phyloP scores from a whole-genome alignment of 2,888 invertebrate species.

The Epirrita christyi region DNA sequence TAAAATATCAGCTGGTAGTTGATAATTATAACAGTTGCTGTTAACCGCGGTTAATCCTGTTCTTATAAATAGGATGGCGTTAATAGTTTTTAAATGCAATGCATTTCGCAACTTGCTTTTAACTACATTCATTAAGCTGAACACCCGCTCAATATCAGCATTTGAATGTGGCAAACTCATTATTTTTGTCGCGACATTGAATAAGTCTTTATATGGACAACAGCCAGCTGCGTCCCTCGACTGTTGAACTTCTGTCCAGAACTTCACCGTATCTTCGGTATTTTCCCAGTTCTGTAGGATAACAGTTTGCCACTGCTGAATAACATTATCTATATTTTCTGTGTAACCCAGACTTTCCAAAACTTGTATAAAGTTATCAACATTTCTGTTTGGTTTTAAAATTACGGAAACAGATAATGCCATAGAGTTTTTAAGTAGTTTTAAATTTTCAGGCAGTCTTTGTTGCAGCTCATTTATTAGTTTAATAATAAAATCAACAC shows the following conservation, averaged over 20 bases:
- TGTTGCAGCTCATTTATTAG: slow-evolving; percentile 26
- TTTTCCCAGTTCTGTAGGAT: slow-evolving; percentile 29
- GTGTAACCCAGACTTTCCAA: slow-evolving; percentile 28
- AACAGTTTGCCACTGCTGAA: slow-evolving; percentile 34
- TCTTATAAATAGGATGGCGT: slow-evolving; percentile 27
- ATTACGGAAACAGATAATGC: slow-evolving; percentile 27
- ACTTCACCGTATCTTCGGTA: slow-evolving; percentile 27
- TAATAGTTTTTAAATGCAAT: slow-evolving; percentile 31
- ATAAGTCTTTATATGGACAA: slow-evolving; percentile 28
- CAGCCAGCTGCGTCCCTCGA: slow-evolving; percentile 29
- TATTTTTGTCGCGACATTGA: slow-evolving; percentile 26
- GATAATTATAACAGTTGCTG: slow-evolving; percentile 30
- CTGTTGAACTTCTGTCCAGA: slow-evolving; percentile 30
- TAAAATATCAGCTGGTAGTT: slow-evolving; percentile 25
- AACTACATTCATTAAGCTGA: slow-evolving; percentile 34
- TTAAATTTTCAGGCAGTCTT: slow-evolving; percentile 32
- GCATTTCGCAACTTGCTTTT: slow-evolving; percentile 31
- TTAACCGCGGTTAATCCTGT: slow-evolving; percentile 29
- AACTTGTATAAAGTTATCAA: slow-evolving; percentile 27
- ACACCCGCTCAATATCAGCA: slow-evolving; percentile 33
- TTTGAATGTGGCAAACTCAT: slow-evolving; percentile 34
- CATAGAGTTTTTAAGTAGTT: slow-evolving; percentile 27
- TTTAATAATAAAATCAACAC: slow-evolving; percentile 30
- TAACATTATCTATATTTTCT: slow-evolving; percentile 31
- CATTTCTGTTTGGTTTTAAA: slow-evolving; percentile 32